Evolutionary conservation across 2,113 vertebrate species (phyloP).

Genomic region (Coturnix japonica): DNA sequence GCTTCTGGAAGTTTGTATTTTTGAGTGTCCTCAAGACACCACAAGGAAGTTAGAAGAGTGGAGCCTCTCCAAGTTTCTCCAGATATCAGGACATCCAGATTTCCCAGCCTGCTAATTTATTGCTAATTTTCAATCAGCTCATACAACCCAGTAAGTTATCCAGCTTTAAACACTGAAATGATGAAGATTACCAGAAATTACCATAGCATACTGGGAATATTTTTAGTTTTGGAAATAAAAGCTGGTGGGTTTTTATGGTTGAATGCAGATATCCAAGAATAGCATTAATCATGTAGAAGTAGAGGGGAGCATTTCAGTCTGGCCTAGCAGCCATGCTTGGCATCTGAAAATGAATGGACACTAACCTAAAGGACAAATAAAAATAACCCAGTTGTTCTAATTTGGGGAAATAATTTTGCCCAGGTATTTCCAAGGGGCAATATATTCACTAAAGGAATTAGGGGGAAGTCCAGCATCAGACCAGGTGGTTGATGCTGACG

Average conservation of each 20-base stretch:
- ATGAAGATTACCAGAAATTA: not conserved
- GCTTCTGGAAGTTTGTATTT: not conserved
- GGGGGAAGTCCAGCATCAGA: not conserved
- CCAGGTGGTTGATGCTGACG: not conserved
- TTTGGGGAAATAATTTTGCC: not conserved
- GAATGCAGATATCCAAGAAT: not conserved
- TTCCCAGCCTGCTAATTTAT: not conserved
- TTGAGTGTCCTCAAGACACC: not conserved
- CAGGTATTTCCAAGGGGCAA: not conserved
- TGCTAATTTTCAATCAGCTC: not conserved
- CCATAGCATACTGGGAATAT: not conserved
- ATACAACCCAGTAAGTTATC: not conserved
- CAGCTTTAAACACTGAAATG: not conserved
- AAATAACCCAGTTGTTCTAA: not conserved
- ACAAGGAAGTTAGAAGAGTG: not conserved
- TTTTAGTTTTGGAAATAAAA: not conserved
- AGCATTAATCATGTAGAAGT: not conserved
- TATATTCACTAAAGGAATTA: not conserved
- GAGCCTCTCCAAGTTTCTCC: not conserved
- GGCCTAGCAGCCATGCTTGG: not conserved
- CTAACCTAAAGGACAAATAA: not conserved
- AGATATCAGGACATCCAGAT: not conserved
- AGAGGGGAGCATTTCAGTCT: not conserved
- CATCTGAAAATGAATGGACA: not conserved
- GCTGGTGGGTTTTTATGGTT: not conserved